A percentile compares a stretch with the other conserved stretches of the same genome.
phyloP scores from a whole-genome alignment of 2,113 vertebrate species.

The Lamprologus callipterus region DNA sequence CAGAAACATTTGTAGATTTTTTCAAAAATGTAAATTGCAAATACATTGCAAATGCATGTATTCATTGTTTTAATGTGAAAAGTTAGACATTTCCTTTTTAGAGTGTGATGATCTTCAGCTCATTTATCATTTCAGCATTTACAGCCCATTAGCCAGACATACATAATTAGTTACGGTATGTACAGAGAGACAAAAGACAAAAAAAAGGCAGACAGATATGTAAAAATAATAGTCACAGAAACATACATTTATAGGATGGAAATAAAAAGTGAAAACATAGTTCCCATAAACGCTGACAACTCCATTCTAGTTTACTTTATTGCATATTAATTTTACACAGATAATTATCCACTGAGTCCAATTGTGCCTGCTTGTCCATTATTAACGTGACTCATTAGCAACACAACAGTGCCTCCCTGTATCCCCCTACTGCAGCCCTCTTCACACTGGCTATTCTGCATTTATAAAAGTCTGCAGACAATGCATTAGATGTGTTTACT shows the following conservation, averaged over 20 bases:
- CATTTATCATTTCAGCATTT: background rate
- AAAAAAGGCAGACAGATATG: slow-evolving; percentile 33
- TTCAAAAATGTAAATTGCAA: background rate
- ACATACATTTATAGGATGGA: background rate
- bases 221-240: background rate
- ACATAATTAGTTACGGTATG: background rate
- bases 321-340: background rate
- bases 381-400: background rate
- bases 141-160: background rate
- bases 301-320: background rate
- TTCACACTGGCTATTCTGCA: background rate
- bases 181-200: slow-evolving; percentile 18
- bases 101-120: background rate
- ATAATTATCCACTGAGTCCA: background rate
- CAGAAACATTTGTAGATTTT: background rate
- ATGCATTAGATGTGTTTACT: background rate
- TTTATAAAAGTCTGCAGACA: background rate
- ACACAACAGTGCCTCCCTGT: background rate
- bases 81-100: background rate
- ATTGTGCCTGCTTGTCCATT: background rate
- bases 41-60: background rate
- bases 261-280: background rate
- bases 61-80: background rate
- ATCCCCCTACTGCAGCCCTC: background rate
- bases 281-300: background rate